A percentile compares a stretch with the other conserved stretches of the same genome.
Conservation (phyloP, 2,113 vertebrate species). For the Boulengeromyrus knoepffleri region DNA sequence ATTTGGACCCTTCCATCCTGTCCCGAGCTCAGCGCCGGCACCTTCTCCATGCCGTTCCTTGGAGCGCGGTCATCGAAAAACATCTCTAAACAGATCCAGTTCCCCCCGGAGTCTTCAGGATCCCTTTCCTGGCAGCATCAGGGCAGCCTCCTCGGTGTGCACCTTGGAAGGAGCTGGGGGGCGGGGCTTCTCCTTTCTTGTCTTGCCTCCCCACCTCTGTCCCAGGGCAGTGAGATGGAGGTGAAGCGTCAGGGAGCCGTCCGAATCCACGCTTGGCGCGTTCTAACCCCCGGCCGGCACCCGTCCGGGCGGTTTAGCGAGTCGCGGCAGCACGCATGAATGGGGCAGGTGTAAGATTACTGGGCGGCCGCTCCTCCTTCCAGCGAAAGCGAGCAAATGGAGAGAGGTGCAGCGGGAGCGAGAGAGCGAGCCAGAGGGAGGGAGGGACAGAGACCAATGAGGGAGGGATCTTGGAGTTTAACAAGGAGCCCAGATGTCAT, state of each 20-base stretch:
- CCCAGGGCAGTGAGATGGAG: conserved; percentile 30
- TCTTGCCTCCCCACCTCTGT: neutral
- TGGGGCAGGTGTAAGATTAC: conserved; percentile 83
- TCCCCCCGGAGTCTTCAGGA: conserved; percentile 43
- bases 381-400: conserved; percentile 33
- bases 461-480: conserved; percentile 5
- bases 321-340: conserved; percentile 67
- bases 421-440: neutral
- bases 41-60: conserved; percentile 55
- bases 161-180: conserved; percentile 18
- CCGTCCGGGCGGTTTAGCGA: conserved; percentile 71
- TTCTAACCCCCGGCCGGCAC: conserved; percentile 47
- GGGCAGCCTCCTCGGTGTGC: conserved; percentile 26
- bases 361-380: conserved; percentile 58
- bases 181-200: neutral
- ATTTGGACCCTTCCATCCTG: conserved; percentile 53
- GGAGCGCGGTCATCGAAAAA: conserved; percentile 68
- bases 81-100: conserved; percentile 54
- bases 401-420: conserved; percentile 14
- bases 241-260: conserved; percentile 20
- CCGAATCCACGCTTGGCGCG: conserved; percentile 44
- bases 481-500: neutral
- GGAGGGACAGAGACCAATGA: neutral
- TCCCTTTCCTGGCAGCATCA: conserved; percentile 44
- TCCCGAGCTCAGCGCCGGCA: conserved; percentile 54